Conservation (phyloP, 2,797 vertebrate genomes). For the Peromyscus aztecus region DNA sequence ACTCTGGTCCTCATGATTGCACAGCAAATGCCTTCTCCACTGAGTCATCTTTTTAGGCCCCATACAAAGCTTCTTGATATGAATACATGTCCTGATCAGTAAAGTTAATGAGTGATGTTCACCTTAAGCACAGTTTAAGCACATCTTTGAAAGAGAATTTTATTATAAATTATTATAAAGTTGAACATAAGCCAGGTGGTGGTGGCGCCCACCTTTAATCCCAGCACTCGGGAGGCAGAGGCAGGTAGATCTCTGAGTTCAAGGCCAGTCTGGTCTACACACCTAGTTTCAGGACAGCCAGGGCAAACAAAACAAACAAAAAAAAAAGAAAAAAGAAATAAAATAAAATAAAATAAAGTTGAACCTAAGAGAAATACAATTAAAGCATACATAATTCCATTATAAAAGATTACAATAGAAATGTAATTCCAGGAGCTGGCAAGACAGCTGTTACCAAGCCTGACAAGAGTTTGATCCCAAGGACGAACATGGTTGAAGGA, state of each 20-base stretch:
- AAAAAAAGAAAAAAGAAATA: too few species aligned
- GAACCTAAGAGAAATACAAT: conserved; percentile 34
- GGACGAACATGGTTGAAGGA: not conserved
- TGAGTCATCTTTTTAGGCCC: not conserved
- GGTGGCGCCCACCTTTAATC: too few species aligned
- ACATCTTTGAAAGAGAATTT: conserved; percentile 58
- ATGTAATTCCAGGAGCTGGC: not conserved
- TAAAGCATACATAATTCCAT: conserved; percentile 23
- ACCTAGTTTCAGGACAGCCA: too few species aligned
- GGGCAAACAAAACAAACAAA: not conserved
- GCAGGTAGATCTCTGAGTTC: too few species aligned
- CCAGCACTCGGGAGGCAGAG: too few species aligned
- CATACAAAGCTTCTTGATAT: not conserved
- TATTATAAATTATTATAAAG: conserved; percentile 5
- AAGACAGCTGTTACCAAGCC: not conserved
- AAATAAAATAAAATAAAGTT: not conserved
- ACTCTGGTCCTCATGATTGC: not conserved
- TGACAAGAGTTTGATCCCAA: not conserved
- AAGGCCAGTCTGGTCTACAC: too few species aligned
- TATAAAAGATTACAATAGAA: conserved; percentile 46
- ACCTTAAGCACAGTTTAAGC: conserved; percentile 39
- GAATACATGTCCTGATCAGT: not conserved
- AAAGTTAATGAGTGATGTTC: not conserved
- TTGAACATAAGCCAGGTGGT: not conserved
- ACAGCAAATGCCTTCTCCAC: not conserved